These are phyloP conservation scores for Pogonomyrmex barbatus DNA, from an alignment of 1,140 invertebrate genomes.

Conservation along the genomic window DNA sequence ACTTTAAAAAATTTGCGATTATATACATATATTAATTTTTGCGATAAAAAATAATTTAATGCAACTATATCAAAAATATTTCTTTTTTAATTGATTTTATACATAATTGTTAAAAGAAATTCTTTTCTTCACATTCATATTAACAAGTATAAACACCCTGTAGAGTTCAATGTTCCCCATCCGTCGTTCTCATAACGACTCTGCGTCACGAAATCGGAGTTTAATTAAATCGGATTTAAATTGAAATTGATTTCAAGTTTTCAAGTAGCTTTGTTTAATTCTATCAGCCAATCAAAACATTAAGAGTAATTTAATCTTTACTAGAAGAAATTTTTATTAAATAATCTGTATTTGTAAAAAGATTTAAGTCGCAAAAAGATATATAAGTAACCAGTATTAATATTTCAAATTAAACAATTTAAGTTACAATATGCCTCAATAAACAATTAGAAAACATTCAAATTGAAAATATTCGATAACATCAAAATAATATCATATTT, in stretches of 20 bases:
- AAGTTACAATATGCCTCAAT: not conserved
- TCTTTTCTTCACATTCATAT: not conserved
- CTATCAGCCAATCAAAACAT: not conserved
- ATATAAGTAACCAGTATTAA: not conserved
- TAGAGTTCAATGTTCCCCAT: slow-evolving; percentile 22
- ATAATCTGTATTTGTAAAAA: not conserved
- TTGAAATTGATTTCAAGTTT: slow-evolving; percentile 49
- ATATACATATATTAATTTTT: not conserved
- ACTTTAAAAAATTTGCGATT: not conserved
- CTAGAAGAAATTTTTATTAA: not conserved
- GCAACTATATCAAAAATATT: not conserved
- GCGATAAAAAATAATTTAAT: not conserved
- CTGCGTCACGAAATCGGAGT: slow-evolving; percentile 32
- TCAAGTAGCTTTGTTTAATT: slow-evolving; percentile 22
- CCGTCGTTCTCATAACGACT: slow-evolving; percentile 35
- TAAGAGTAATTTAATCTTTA: not conserved
- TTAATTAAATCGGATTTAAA: slow-evolving; percentile 56
- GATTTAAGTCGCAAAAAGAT: not conserved
- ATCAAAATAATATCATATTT: not conserved
- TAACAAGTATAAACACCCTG: slow-evolving; percentile 9
- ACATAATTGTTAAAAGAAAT: not conserved
- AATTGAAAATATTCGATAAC: not conserved
- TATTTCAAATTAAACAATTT: not conserved
- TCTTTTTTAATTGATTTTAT: not conserved
- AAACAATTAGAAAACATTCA: not conserved